Percentiles rank a stretch among this genome's conserved stretches.
Conservation (phyloP, 2,888 invertebrate genomes). For the Cosmia pyralina region DNA sequence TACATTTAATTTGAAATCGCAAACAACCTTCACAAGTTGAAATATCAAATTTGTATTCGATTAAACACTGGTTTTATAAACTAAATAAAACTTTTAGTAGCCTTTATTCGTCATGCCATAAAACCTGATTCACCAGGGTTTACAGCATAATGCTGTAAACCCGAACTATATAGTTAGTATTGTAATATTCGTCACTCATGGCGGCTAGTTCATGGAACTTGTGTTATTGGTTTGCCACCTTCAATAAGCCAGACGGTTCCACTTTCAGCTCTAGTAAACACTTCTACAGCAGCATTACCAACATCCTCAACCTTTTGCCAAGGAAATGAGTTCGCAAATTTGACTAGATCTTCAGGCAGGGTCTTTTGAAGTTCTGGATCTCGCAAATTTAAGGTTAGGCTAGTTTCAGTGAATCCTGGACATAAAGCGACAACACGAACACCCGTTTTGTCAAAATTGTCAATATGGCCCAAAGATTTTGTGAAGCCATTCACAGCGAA, state of each 20-base stretch:
- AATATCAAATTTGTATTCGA: no score
- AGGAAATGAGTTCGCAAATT: conserved; percentile 22
- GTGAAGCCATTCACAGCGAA: conserved; percentile 84
- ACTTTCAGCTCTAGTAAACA: conserved; percentile 48
- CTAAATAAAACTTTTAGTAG: background rate
- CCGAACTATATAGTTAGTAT: background rate
- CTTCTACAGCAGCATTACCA: conserved; percentile 65
- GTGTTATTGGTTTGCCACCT: conserved; percentile 36
- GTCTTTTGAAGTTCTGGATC: conserved; percentile 10
- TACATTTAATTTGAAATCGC: background rate
- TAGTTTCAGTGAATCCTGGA: conserved; percentile 55
- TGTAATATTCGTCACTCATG: background rate
- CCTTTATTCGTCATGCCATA: no score
- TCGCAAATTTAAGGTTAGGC: background rate
- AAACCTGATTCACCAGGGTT: background rate
- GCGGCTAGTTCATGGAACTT: conserved; percentile 6
- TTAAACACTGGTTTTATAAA: background rate
- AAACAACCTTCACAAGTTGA: background rate
- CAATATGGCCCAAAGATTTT: conserved; percentile 78
- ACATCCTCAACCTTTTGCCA: conserved; percentile 71
- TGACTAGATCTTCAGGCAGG: conserved; percentile 11
- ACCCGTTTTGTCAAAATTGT: conserved; percentile 81
- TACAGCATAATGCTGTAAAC: no score
- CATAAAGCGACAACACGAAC: conserved; percentile 64
- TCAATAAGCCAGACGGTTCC: conserved; percentile 60